Evolutionary conservation across 2,113 vertebrate species (phyloP).

Genomic region (Sturnira hondurensis): DNA sequence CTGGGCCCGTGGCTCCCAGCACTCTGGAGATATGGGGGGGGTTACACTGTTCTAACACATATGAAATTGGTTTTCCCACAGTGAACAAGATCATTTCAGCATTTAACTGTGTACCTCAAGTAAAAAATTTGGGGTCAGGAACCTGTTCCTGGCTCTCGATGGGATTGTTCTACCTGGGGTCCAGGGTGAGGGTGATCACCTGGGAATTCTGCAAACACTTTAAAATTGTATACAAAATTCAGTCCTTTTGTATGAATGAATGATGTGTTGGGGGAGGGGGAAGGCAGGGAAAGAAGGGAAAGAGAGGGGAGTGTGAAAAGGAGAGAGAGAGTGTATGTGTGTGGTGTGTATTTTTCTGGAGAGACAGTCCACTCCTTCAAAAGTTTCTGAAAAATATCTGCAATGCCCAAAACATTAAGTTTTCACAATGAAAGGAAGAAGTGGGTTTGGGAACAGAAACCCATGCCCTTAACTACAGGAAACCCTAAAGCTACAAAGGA

Average conservation of each 20-base stretch:
- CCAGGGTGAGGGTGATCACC: not conserved
- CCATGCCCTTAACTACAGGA: not conserved
- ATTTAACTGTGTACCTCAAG: not conserved
- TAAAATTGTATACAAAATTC: not conserved
- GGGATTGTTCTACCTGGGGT: not conserved
- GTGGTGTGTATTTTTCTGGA: not conserved
- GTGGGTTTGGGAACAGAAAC: not conserved
- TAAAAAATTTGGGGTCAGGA: not conserved
- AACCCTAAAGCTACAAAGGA: not conserved
- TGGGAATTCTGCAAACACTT: not conserved
- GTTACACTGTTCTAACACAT: not conserved
- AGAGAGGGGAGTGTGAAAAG: not conserved
- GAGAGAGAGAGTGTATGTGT: not conserved
- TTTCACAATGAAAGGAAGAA: not conserved
- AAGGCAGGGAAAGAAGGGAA: no score
- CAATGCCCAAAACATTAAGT: not conserved
- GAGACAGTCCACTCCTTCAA: not conserved
- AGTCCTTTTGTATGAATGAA: not conserved
- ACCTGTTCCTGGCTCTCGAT: not conserved
- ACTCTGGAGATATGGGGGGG: not conserved
- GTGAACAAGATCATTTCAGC: not conserved
- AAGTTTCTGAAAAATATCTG: slow-evolving; percentile 16
- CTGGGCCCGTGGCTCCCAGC: not conserved
- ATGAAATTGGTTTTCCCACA: not conserved
- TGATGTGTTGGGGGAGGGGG: not conserved